These are phyloP conservation scores for Drosophila bipectinata DNA, from an alignment of 1,140 invertebrate species.

Conservation along the genomic window DNA sequence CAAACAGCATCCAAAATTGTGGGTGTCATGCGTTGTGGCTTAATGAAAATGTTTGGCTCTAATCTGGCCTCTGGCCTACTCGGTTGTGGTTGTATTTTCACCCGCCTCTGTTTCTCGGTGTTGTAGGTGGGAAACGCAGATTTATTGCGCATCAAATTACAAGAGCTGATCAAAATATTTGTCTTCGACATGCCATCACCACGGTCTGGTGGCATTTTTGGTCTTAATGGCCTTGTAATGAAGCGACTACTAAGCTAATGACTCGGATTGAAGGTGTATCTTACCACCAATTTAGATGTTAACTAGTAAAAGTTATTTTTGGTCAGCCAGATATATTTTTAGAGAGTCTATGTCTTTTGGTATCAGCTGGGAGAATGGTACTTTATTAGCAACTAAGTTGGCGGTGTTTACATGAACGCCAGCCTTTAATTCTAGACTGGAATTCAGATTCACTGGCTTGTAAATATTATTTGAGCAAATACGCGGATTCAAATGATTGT, in stretches of 20 bases:
- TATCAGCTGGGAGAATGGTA: neutral
- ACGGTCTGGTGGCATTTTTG: slow-evolving; percentile 42
- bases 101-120: slow-evolving; percentile 26
- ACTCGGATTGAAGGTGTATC: neutral
- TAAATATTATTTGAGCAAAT: neutral
- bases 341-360: neutral
- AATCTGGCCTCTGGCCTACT: slow-evolving; percentile 16
- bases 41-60: slow-evolving; percentile 73
- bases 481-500: neutral
- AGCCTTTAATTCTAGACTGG: neutral
- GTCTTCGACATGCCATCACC: slow-evolving; percentile 14
- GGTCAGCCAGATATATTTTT: slow-evolving; percentile 12
- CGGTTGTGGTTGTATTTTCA: slow-evolving; percentile 32
- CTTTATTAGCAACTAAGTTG: neutral
- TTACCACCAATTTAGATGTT: slow-evolving; percentile 32
- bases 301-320: slow-evolving; percentile 18
- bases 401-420: neutral
- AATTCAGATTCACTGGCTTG: neutral
- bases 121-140: slow-evolving; percentile 61
- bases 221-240: slow-evolving; percentile 47
- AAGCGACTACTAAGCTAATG: slow-evolving; percentile 49
- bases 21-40: slow-evolving; percentile 69
- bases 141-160: slow-evolving; percentile 79
- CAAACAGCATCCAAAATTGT: slow-evolving; percentile 59
- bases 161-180: slow-evolving; percentile 41